Percentiles rank a stretch among this genome's conserved stretches.
phyloP scores from a whole-genome alignment of 2,113 vertebrate species.

The Acanthochromis polyacanthus region DNA sequence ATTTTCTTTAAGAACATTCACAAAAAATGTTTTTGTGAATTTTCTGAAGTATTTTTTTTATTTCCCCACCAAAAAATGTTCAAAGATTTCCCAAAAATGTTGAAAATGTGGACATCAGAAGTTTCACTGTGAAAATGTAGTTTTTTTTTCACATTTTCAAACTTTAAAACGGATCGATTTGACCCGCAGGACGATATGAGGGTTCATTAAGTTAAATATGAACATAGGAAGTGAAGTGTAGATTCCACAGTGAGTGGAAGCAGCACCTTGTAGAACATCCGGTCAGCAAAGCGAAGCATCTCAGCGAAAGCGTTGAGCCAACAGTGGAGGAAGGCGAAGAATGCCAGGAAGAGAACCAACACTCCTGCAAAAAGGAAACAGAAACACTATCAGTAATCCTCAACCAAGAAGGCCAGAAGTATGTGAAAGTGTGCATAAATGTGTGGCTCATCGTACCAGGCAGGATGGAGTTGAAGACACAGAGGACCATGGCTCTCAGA shows the following conservation, averaged over 20 bases:
- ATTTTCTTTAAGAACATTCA: too few species aligned
- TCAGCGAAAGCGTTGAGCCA: slow-evolving; percentile 93
- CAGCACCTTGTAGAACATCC: slow-evolving; percentile 91
- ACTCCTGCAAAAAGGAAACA: slow-evolving; percentile 79
- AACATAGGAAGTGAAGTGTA: background rate
- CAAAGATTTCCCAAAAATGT: too few species aligned
- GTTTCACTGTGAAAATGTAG: too few species aligned
- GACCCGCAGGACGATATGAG: too few species aligned
- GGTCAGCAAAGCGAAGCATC: slow-evolving; percentile 91
- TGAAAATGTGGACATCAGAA: too few species aligned
- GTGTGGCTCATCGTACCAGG: slow-evolving; percentile 85
- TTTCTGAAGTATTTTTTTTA: too few species aligned
- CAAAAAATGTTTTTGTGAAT: too few species aligned
- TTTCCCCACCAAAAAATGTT: too few species aligned
- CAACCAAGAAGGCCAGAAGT: background rate
- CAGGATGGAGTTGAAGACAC: slow-evolving; percentile 96
- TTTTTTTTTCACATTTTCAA: too few species aligned
- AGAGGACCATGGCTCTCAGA: slow-evolving; percentile 91
- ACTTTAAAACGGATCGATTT: too few species aligned
- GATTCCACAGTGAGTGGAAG: background rate
- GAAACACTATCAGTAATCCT: background rate
- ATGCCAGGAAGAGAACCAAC: slow-evolving; percentile 88
- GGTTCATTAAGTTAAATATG: background rate
- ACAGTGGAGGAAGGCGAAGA: slow-evolving; percentile 92
- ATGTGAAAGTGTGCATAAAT: background rate